Conservation (phyloP, 2,113 vertebrate species). For the Paracanthobrama guichenoti region DNA sequence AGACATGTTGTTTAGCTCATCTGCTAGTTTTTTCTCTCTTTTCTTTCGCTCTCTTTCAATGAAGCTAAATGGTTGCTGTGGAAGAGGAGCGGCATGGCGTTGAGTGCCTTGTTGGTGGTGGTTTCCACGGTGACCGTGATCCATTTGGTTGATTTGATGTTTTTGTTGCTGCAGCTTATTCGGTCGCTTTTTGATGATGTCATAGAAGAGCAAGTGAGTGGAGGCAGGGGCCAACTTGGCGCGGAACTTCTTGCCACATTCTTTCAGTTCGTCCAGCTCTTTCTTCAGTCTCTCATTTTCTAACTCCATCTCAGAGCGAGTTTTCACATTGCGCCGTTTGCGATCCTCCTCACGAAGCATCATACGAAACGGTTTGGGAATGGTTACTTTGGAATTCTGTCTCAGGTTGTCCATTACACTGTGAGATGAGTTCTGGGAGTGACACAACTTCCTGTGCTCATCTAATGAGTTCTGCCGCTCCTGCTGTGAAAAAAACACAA, state of each 20-base stretch:
- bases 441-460: neutral
- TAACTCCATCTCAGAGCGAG: constrained; percentile 79
- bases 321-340: constrained; percentile 77
- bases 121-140: constrained; percentile 6
- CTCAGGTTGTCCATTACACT: constrained; percentile 49
- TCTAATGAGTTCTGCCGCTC: neutral
- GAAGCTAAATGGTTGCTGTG: constrained; percentile 83
- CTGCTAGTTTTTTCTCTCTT: constrained; percentile 74
- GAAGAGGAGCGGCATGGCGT: constrained; percentile 67
- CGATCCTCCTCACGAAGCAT: constrained; percentile 86
- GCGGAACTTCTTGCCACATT: constrained; percentile 86
- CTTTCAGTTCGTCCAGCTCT: constrained; percentile 83
- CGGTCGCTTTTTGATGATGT: constrained; percentile 71
- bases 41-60: constrained; percentile 84
- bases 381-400: constrained; percentile 74
- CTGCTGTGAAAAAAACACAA: neutral
- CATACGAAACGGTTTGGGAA: constrained; percentile 94
- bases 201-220: constrained; percentile 78
- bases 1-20: constrained; percentile 70
- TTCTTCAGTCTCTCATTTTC: constrained; percentile 75
- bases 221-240: constrained; percentile 84
- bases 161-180: constrained; percentile 58
- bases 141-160: neutral
- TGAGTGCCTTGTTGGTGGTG: constrained; percentile 56
- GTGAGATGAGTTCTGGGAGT: constrained; percentile 1